Evolutionary conservation across 2,888 invertebrate genomes (phyloP), one percentile per base, ranked within the genome.

Genomic region (Dasysyrphus tricinctus): DNA sequence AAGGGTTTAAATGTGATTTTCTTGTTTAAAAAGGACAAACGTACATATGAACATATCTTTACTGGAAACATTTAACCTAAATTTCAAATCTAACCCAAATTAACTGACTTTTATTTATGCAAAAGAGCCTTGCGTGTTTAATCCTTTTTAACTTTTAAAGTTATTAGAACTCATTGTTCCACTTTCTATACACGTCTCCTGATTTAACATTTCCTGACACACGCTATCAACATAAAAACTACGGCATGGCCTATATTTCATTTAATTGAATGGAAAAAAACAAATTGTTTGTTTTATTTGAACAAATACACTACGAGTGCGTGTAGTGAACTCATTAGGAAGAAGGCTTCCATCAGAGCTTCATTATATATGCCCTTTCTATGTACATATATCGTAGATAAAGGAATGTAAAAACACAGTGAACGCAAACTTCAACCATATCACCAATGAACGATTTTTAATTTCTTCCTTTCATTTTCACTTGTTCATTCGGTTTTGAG

Each of bases 91-190:
- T 8, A 54, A 54, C 54, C 32, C 14, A 54, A 29, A 14, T 57
- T 11, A 5, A 56, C 9, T 4, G 5, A 29, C 12, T 56, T n/a
- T 19, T 4, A 16, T 34, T 37, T 37, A 37, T 57, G 34, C 34
- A 57, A 34, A 59, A 19, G 4, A 6, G 19, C 51, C 54, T 51
- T 19, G 54, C 59, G 44, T 72, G 56, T 57, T 32, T 12, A 29
- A 19, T 72, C 14, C 42, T 42, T 59, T 47, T 34, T 6, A 32
- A 47, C 44, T 44, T 51, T 63, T 37, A 11, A 39, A 44, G 6
- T 49, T 61, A 49, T 73, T 49, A 44, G 59, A 73, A 73, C 6
- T 59, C 39, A 72, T 54, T 72, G 54, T 57, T 56, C 54, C 56
- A 57, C 39, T 56, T 54, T 56, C 32, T 3, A 9, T n/a, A 14